Evolutionary conservation across 1,140 invertebrate species (phyloP), one percentile per base, ranked within the genome.

Genomic region (Ceratina australensis): DNA sequence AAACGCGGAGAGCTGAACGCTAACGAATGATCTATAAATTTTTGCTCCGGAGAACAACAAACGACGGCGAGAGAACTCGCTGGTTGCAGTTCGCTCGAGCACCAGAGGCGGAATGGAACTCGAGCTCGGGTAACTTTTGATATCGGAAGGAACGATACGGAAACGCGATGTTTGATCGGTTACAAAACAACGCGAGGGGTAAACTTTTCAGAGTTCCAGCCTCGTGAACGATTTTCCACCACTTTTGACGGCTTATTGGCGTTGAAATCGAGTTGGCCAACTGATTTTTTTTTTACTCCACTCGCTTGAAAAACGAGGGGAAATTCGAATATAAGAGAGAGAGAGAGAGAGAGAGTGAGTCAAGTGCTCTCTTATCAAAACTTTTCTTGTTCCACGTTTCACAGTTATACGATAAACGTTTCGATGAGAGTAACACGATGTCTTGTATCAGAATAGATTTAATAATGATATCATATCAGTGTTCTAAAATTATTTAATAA

Each of bases 21-120:
- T 65, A 79, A 83, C 71, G 76, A 82, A 72, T 83, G 64, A 79
- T 83, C 76, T 79, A 52, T 33, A 72, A 82, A 69, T 78, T 72
- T 59, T 26, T 68, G 68, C 33, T 7, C 33, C 52, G 33, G 47
- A 49, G 78, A 54, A 54, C 54, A 49, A 54, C 60, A 57, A 49
- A 64, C 33, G n/a, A n/a, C n/a, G n/a, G 33, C 33, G 33, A 42
- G 33, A 42, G 33, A 42, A 7, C 33, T 42, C 33, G 33, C 0
- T 10, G 33, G 33, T 42, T 7, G 33, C 33, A 42, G 33, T 42
- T 42, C 10, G 2, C 33, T 42, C 33, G 33, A 42, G 33, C 33
- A 42, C 5, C 33, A 10, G 33, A 42, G 33, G 22, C n/a, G 20
- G 7, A 22, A 42, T 18, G 28, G 28, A 59, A 71, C 52, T 42